A percentile compares a stretch with the other conserved stretches of the same genome.
These are phyloP conservation scores for Eremobia ochroleuca DNA, from an alignment of 2,888 invertebrate species.

Conservation along the genomic window DNA sequence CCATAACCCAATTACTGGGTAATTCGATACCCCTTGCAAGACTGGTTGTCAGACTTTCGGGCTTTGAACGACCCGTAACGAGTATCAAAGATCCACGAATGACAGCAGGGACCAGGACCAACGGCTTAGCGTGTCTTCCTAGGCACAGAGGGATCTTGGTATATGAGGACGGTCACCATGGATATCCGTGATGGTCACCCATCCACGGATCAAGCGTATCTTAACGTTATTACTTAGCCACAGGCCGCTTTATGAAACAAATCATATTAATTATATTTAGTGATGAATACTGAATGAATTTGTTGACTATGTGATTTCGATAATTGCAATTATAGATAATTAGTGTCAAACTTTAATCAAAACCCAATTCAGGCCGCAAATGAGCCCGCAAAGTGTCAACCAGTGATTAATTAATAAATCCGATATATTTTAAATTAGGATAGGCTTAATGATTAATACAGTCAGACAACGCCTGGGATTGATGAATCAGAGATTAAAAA, in stretches of 20 bases:
- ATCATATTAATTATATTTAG: background rate
- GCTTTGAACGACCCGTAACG: background rate
- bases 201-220: background rate
- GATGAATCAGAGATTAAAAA: background rate
- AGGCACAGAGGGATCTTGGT: too few relatives aligned
- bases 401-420: conserved; percentile 50
- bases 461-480: background rate
- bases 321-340: conserved; percentile 38
- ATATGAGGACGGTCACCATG: background rate
- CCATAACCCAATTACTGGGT: background rate
- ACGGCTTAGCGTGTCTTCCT: too few relatives aligned
- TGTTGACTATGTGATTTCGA: conserved; percentile 13
- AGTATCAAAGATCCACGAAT: background rate
- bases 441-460: background rate
- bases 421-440: conserved; percentile 36
- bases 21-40: background rate
- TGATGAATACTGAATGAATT: conserved; percentile 2
- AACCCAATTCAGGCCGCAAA: conserved; percentile 39
- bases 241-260: background rate
- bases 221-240: background rate
- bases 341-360: conserved; percentile 52
- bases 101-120: background rate
- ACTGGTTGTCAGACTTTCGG: background rate
- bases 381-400: conserved; percentile 44
- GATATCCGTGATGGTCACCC: background rate